Conservation (phyloP, 2,888 invertebrate genomes). For the Rhyacophila evoluta region DNA sequence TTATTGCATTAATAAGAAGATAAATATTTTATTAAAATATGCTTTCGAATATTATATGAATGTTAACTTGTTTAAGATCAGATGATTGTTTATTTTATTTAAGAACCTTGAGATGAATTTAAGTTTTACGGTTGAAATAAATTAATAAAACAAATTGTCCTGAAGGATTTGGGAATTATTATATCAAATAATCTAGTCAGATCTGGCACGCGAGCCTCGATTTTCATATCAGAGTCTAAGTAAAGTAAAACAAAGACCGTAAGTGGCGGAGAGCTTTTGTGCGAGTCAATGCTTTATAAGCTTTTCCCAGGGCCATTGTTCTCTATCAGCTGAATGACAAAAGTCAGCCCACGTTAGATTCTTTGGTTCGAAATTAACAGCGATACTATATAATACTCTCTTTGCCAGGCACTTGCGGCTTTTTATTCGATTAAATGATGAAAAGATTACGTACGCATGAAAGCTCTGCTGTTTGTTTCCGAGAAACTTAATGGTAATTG, state of each 20-base stretch:
- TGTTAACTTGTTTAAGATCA: too few species aligned
- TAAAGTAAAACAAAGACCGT: conserved; percentile 8
- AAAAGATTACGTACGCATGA: not conserved
- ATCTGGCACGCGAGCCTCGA: not conserved
- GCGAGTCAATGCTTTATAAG: conserved; percentile 20
- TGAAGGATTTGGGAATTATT: too few species aligned
- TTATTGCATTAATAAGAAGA: too few species aligned
- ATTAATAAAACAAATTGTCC: too few species aligned
- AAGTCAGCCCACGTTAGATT: not conserved
- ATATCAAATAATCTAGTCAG: not conserved
- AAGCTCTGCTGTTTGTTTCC: not conserved
- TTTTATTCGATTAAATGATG: not conserved
- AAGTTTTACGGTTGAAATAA: too few species aligned
- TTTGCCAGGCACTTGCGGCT: not conserved
- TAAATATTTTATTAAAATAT: too few species aligned
- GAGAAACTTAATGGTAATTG: not conserved
- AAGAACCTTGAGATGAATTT: too few species aligned
- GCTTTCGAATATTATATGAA: too few species aligned
- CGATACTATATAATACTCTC: conserved; percentile 1
- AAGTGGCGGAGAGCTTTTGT: not conserved
- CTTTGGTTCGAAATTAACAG: conserved; percentile 15
- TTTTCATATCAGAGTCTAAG: not conserved
- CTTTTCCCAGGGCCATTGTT: not conserved
- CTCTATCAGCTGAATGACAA: not conserved
- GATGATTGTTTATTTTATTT: too few species aligned